Evolutionary conservation across 2,113 vertebrate genomes (phyloP).

Genomic region (Siphamia tubifer): DNA sequence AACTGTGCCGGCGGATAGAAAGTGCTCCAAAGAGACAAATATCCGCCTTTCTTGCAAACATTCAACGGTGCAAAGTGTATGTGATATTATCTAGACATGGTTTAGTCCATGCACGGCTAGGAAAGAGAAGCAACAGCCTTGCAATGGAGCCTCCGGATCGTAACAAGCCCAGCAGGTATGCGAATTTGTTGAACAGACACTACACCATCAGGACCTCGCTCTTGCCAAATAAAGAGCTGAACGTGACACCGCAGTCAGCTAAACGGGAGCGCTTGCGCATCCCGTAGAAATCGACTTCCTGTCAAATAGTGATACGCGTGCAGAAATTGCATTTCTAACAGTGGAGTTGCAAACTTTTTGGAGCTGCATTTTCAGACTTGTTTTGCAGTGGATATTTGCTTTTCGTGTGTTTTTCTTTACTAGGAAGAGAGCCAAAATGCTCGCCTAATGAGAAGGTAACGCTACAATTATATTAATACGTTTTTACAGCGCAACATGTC

Average conservation of each 20-base stretch:
- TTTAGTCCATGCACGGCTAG: slow-evolving; percentile 73
- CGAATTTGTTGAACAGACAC: slow-evolving; percentile 66
- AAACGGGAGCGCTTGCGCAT: slow-evolving; percentile 54
- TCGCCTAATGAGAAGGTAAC: slow-evolving; percentile 68
- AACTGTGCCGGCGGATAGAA: slow-evolving; percentile 78
- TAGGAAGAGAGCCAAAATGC: slow-evolving; percentile 41
- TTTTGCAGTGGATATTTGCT: not conserved
- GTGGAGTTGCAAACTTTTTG: slow-evolving; percentile 80
- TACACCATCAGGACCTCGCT: slow-evolving; percentile 71
- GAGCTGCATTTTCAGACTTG: slow-evolving; percentile 4
- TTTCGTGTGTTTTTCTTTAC: not conserved
- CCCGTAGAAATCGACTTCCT: slow-evolving; percentile 66
- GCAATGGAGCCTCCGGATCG: slow-evolving; percentile 82
- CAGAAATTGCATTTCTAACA: slow-evolving; percentile 73
- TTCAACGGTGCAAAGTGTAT: slow-evolving; percentile 62
- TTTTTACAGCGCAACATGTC: slow-evolving; percentile 59
- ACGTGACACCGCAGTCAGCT: slow-evolving; percentile 26
- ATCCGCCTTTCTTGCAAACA: slow-evolving; percentile 62
- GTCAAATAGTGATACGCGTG: slow-evolving; percentile 78
- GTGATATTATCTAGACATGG: slow-evolving; percentile 61
- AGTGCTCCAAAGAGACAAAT: slow-evolving; percentile 59
- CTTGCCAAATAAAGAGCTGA: slow-evolving; percentile 76
- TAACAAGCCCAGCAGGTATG: slow-evolving; percentile 80
- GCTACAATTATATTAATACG: not conserved
- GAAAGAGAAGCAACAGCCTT: slow-evolving; percentile 52